phyloP scores from a whole-genome alignment of 2,888 invertebrate genomes.

The Pheosia tremula region DNA sequence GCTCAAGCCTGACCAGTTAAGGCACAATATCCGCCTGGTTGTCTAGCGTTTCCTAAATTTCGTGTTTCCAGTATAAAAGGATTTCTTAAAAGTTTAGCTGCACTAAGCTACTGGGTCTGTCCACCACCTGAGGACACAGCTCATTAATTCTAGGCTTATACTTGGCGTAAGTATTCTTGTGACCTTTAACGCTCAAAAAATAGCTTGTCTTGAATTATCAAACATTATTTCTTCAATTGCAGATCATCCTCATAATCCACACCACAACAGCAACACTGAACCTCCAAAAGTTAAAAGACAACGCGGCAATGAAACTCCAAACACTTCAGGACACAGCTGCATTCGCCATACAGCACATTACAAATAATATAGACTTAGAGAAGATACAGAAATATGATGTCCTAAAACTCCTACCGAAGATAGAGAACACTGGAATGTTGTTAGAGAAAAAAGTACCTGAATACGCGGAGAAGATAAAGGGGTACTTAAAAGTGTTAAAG shows the following conservation, averaged over 20 bases:
- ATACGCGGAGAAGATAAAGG: conserved; percentile 24
- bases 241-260: conserved; percentile 59
- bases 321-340: conserved; percentile 41
- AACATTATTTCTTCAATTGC: conserved; percentile 26
- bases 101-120: no score
- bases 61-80: no score
- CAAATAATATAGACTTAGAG: conserved; percentile 53
- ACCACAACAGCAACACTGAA: conserved; percentile 57
- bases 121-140: no score
- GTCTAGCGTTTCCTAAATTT: no score
- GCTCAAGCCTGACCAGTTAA: no score
- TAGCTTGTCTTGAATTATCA: no score
- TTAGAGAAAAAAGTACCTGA: conserved; percentile 32
- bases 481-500: conserved; percentile 27
- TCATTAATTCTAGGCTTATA: no score
- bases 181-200: no score
- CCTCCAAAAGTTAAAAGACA: conserved; percentile 56
- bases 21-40: no score
- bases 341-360: conserved; percentile 43
- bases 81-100: no score
- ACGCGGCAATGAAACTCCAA: conserved; percentile 51
- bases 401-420: conserved; percentile 50
- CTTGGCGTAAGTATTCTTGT: no score
- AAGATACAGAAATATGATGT: conserved; percentile 56
- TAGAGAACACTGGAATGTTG: conserved; percentile 35